Base-by-base conservation (phyloP, 2,113 vertebrate species). In the Cranoglanis bouderius region DNA sequence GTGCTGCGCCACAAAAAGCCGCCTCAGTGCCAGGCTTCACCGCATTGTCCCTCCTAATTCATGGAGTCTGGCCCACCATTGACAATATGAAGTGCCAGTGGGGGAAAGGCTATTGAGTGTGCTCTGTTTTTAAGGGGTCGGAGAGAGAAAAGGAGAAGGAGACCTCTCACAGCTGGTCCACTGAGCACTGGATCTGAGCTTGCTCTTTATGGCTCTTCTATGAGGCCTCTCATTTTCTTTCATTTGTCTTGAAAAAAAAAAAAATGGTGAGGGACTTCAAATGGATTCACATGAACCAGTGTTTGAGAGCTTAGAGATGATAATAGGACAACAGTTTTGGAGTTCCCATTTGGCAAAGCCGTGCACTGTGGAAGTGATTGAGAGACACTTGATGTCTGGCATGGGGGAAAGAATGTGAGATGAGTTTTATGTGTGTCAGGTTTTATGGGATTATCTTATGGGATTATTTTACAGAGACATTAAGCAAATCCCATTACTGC, bases 11-110 rank as follows among this genome's bases (percentile, higher is more conserved):
- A 85, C 83, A 85, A 88, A 90, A 90, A 85, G 87, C 86, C n/a
- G 46, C 82, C 74, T 90, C 70, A 59, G 38, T 87, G 86, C 90
- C 74, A 82, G 43, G 85, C 87, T 90, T 85, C 29, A 94, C 91
- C 88, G 93, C 95, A 97, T 97, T 98, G 95, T 95, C 91, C 92
- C 85, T 88, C 94, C 88, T 95, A 94, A 95, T 95, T 96, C 95
- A 95, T 94, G 91, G 94, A 95, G 94, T 93, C 93, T 94, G 95
- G 94, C 93, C 92, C 92, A 94, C 94, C 93, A 95, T 96, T 96
- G 93, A 96, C 91, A 92, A 95, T 94, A 95, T 96, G 94, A 96
- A 95, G 94, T 95, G 94, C 90, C 93, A 94, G 93, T 94, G 94
- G 93, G 85, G 89, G 94, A 94, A 95, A 94, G 95, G 93, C 94